phyloP scores from a whole-genome alignment of 2,113 vertebrate species.

The Lates calcarifer region DNA sequence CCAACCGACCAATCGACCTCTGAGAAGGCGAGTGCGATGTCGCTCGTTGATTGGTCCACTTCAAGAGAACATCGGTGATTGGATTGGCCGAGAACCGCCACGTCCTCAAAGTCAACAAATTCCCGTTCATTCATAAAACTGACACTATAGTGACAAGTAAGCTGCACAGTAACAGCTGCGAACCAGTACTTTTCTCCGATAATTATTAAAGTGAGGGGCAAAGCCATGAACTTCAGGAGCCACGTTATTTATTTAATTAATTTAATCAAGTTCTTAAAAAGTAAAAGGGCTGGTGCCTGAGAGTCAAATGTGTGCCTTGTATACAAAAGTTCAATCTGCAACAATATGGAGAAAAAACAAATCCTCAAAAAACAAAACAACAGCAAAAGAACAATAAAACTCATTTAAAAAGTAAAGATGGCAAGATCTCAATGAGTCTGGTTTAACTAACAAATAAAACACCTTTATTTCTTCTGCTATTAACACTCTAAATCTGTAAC shows the following conservation, averaged over 20 bases:
- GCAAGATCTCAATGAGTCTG: neutral
- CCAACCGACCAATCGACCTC: slow-evolving; percentile 51
- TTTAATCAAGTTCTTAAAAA: neutral
- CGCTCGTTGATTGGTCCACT: slow-evolving; percentile 80
- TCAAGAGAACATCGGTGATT: slow-evolving; percentile 64
- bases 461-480: neutral
- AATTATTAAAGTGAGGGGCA: neutral
- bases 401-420: neutral
- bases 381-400: neutral
- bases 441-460: neutral
- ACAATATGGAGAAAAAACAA: neutral
- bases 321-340: neutral
- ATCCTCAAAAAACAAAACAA: neutral
- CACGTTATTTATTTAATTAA: neutral
- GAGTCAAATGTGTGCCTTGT: neutral
- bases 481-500: neutral
- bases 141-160: neutral
- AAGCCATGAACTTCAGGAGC: too few relatives aligned
- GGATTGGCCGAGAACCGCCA: slow-evolving; percentile 86
- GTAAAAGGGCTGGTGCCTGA: neutral
- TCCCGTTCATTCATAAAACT: slow-evolving; percentile 64
- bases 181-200: neutral
- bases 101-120: slow-evolving; percentile 81
- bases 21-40: slow-evolving; percentile 63
- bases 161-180: fast-evolving